phyloP scores from a whole-genome alignment of 2,113 vertebrate genomes.

The Phylloscopus whistleri region DNA sequence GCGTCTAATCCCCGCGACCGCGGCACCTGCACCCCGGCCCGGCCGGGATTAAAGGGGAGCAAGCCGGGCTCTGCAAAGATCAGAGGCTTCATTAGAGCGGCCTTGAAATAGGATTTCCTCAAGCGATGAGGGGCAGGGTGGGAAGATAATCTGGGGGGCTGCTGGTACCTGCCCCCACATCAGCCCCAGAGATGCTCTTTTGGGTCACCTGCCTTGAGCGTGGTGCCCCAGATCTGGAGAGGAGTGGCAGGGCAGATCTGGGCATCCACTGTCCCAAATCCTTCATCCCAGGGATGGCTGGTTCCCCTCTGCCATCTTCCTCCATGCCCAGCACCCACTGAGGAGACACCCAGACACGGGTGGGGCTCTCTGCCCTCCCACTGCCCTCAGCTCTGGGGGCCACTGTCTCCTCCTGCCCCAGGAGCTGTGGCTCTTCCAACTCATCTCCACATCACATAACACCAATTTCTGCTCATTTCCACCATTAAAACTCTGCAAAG shows the following conservation, averaged over 20 bases:
- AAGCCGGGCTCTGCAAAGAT: neutral
- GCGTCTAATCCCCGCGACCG: neutral
- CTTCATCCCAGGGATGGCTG: neutral
- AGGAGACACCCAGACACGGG: neutral
- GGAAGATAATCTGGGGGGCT: neutral
- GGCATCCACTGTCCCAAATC: neutral
- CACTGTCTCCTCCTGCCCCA: neutral
- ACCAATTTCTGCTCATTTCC: neutral
- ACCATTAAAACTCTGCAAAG: neutral
- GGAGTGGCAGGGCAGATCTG: neutral
- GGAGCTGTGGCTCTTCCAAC: neutral
- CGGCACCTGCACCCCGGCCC: constrained; percentile 28
- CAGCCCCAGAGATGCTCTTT: neutral
- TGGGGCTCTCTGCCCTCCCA: rapidly evolving
- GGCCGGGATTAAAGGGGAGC: neutral
- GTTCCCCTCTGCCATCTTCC: neutral
- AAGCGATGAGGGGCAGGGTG: neutral
- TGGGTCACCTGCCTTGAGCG: neutral
- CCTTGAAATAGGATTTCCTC: constrained; percentile 51
- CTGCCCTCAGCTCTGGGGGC: rapidly evolving
- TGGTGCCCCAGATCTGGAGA: neutral
- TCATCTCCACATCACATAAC: neutral
- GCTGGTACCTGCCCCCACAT: neutral
- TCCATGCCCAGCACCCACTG: neutral
- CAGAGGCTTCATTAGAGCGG: neutral